Base-by-base conservation (phyloP, 2,797 vertebrate genomes). In the Chlorospingus semifuscus region DNA sequence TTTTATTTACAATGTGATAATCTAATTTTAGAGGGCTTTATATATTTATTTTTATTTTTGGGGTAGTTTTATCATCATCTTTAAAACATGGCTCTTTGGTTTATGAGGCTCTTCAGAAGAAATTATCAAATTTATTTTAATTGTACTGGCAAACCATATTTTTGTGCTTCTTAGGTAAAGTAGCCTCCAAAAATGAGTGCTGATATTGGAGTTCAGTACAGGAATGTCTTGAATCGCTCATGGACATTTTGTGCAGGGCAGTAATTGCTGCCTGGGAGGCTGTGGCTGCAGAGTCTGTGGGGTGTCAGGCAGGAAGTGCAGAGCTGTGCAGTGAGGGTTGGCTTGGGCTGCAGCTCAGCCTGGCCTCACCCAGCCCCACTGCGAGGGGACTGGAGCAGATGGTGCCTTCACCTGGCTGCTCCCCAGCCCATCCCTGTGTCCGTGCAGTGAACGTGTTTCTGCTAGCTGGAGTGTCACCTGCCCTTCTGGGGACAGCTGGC, bases 191-290 rank as follows among this genome's bases (percentile, higher is more conserved):
- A 87, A 92, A 12, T n/a, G n/a, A 57, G 4, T 59, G 46, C 15
- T 42, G 3, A 56, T 89, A 23, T 6, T 72, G 17, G 41, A 55
- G n/a, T 70, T 84, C 47, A 23, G 0, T 52, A 29, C 0, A 0
- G n/a, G 34, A 56, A 36, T 1, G 4, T 78, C 61, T 83, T 88
- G 20, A 65, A n/a, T 83, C 41, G 27, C 53, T 61, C 5, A 2
- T 21, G 57, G 53, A 3, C 6, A 5, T 41, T 70, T 77, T n/a
- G 20, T 75, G 7, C 22, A 61, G 61, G 30, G 11, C 24, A 26
- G 24, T 23, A 42, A 8, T 41, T 53, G 64, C 21, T 85, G 61
- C 12, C 49, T 65, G 24, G 32, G 44, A 69, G 29, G 30, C 53
- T 53, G 27, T 59, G 52, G 49, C 69, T 81, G 60, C 70, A 41